Conservation (phyloP, 2,113 vertebrate species). For the Erpornis zantholeuca region DNA sequence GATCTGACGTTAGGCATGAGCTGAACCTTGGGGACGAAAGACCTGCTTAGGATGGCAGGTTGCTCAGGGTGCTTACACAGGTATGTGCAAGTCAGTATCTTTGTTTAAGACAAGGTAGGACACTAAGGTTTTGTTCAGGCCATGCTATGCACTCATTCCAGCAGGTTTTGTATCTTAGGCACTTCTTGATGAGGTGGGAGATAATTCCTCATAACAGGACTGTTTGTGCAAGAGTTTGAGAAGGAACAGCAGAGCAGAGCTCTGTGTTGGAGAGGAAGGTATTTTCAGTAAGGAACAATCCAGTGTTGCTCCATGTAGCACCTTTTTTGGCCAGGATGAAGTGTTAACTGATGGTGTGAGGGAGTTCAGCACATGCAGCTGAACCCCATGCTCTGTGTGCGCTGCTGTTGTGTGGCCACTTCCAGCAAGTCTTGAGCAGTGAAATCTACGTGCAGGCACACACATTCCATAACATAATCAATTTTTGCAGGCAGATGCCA, state of each 20-base stretch:
- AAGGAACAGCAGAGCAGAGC: background rate
- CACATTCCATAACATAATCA: background rate
- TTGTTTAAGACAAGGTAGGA: background rate
- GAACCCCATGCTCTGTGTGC: fast-evolving
- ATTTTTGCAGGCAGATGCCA: background rate
- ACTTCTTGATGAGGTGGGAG: background rate
- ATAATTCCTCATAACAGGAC: background rate
- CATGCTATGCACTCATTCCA: background rate
- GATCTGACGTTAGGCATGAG: background rate
- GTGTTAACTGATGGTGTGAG: background rate
- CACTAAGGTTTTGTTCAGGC: background rate
- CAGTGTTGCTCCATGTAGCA: background rate
- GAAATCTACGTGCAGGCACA: background rate
- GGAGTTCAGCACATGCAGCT: background rate
- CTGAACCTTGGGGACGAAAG: background rate
- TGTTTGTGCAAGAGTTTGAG: background rate
- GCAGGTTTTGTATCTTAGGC: background rate
- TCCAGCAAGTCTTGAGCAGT: background rate
- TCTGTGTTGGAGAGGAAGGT: background rate
- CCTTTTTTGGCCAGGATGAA: background rate
- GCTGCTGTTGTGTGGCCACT: fast-evolving
- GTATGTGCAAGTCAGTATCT: background rate
- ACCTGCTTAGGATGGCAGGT: background rate
- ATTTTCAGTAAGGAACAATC: background rate
- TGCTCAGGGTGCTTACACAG: background rate